A percentile compares a stretch with the other conserved stretches of the same genome.
These are phyloP conservation scores for Heterohyrax brucei DNA, from an alignment of 2,797 vertebrate genomes.

Conservation along the genomic window DNA sequence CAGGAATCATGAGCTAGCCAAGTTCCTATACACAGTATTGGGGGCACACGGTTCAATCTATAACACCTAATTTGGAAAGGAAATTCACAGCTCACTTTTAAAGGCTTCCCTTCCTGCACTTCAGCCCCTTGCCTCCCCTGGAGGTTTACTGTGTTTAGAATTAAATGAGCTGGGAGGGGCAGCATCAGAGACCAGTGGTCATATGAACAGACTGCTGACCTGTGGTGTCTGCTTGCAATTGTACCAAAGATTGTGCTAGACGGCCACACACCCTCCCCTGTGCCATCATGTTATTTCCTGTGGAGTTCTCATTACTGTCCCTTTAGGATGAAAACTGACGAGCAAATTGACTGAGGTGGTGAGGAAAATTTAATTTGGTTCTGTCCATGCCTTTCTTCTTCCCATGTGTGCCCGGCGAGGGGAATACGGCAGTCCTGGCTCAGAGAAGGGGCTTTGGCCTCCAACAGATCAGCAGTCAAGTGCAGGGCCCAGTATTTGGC, in stretches of 20 bases:
- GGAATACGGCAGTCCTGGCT: not conserved
- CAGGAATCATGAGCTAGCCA: too few species aligned
- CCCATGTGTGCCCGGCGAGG: not conserved
- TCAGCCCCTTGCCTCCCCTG: not conserved
- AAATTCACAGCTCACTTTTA: not conserved
- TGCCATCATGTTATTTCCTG: not conserved
- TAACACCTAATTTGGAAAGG: not conserved
- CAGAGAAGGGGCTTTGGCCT: not conserved
- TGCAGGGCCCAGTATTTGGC: not conserved
- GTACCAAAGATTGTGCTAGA: too few species aligned
- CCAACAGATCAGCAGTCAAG: not conserved
- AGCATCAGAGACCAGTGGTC: accelerated
- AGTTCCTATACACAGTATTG: too few species aligned
- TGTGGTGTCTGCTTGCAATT: too few species aligned
- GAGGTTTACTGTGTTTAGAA: not conserved
- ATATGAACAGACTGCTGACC: accelerated
- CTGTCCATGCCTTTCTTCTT: not conserved
- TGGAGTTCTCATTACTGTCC: not conserved
- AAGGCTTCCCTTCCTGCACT: not conserved
- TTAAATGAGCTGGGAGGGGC: not conserved
- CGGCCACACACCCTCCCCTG: not conserved
- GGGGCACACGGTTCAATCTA: too few species aligned
- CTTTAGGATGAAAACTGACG: conserved; percentile 41
- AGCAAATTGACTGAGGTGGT: not conserved
- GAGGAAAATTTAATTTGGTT: conserved; percentile 28